phyloP scores from a whole-genome alignment of 2,113 vertebrate genomes.

The Pterophyllum scalare region DNA sequence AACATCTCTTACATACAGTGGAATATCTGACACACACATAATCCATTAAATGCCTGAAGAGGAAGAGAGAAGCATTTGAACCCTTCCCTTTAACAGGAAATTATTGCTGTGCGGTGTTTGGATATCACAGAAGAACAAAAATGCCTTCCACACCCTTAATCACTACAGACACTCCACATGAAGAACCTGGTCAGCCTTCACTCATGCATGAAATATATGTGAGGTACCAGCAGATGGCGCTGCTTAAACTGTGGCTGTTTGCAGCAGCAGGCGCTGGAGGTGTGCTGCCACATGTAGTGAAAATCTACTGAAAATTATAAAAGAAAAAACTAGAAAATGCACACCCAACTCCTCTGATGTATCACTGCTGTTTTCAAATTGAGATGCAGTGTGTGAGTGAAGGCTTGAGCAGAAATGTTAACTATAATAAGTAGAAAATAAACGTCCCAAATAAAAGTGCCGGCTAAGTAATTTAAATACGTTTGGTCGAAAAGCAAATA shows the following conservation, averaged over 20 bases:
- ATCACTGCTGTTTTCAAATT: background rate
- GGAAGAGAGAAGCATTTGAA: background rate
- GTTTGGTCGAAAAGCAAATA: background rate
- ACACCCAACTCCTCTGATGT: background rate
- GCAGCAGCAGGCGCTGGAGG: background rate
- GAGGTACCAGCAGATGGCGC: slow-evolving; percentile 50
- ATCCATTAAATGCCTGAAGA: background rate
- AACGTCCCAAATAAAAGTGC: too few species aligned
- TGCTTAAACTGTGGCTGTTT: background rate
- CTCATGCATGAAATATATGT: slow-evolving; percentile 25
- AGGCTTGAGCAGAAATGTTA: too few species aligned
- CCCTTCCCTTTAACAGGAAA: slow-evolving; percentile 4
- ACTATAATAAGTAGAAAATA: too few species aligned
- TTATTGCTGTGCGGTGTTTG: background rate
- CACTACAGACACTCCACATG: background rate
- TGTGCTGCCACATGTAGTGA: background rate
- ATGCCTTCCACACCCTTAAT: background rate
- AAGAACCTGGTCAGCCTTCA: background rate
- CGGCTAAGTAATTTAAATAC: background rate
- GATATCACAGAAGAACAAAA: slow-evolving; percentile 15
- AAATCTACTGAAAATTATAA: background rate
- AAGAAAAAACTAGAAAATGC: background rate
- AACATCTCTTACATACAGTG: background rate
- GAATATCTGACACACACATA: background rate
- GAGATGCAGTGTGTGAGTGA: background rate